phyloP scores from a whole-genome alignment of 2,888 invertebrate species.

The Cremastobaeus sp. region DNA sequence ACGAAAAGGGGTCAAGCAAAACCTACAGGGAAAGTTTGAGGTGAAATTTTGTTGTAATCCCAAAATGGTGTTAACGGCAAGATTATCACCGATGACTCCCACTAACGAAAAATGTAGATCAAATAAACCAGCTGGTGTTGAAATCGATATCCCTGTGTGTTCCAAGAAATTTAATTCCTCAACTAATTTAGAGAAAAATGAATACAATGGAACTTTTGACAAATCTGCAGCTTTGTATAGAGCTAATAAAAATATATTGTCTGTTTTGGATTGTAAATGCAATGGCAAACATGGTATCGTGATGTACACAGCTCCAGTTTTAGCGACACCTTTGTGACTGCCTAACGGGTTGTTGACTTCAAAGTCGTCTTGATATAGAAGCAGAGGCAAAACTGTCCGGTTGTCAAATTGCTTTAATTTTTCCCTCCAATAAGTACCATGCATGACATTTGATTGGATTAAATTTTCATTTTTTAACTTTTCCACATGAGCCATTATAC shows the following conservation, averaged over 20 bases:
- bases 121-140: conserved; percentile 1
- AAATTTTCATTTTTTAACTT: conserved; percentile 16
- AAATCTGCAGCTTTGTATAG: conserved; percentile 27
- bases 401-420: conserved; percentile 16
- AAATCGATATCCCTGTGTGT: conserved; percentile 12
- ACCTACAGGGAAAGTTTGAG: not conserved
- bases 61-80: conserved; percentile 14
- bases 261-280: conserved; percentile 39
- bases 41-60: not conserved
- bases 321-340: conserved; percentile 50
- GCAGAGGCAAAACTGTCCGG: conserved; percentile 41
- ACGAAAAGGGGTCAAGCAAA: not conserved
- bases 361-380: conserved; percentile 60
- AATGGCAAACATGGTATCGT: conserved; percentile 50
- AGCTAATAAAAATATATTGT: conserved; percentile 28
- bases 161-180: conserved; percentile 31
- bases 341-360: conserved; percentile 58
- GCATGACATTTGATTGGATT: conserved; percentile 43
- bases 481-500: conserved; percentile 27
- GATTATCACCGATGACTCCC: conserved; percentile 20
- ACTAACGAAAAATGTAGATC: conserved; percentile 4
- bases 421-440: conserved; percentile 40
- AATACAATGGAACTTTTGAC: conserved; percentile 5
- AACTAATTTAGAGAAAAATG: conserved; percentile 21
- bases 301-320: conserved; percentile 55